A percentile compares a stretch with the other conserved stretches of the same genome.
Evolutionary conservation across 1,140 invertebrate species (phyloP).

Genomic region (Dreissena rostriformis): DNA sequence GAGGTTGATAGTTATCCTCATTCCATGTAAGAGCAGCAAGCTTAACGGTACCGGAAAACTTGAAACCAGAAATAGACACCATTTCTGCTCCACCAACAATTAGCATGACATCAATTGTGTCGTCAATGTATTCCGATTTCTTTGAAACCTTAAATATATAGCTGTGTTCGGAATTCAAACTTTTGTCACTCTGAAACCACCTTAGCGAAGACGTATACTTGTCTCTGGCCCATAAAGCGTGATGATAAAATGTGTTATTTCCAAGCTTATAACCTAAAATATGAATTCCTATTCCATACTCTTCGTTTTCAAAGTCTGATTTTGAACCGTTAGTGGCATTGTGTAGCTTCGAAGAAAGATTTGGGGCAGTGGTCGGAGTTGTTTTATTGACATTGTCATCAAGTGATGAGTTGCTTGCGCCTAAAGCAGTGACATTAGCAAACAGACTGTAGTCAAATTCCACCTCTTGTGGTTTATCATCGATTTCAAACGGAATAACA

Average conservation of each 20-base stretch:
- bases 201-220: conserved; percentile 2
- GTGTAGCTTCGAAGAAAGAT: neutral
- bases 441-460: conserved; percentile 32
- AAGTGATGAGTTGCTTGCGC: neutral
- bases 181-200: conserved; percentile 14
- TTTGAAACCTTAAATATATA: conserved; percentile 14
- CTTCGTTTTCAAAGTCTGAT: conserved; percentile 28
- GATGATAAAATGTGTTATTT: conserved; percentile 18
- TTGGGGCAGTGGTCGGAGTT: neutral
- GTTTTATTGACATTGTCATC: neutral
- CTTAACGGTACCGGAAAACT: conserved; percentile 32
- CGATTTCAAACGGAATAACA: conserved; percentile 13
- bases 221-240: conserved; percentile 31
- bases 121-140: conserved; percentile 15
- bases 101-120: conserved; percentile 23
- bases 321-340: neutral
- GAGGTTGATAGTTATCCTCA: conserved; percentile 29
- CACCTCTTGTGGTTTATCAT: conserved; percentile 13
- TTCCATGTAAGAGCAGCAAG: conserved; percentile 17
- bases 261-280: conserved; percentile 20
- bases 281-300: conserved; percentile 40
- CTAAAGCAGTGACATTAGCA: conserved; percentile 27
- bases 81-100: conserved; percentile 36
- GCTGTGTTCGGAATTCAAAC: neutral
- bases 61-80: conserved; percentile 5